Evolutionary conservation across 2,113 vertebrate species (phyloP).

Genomic region (Collichthys lucidus): DNA sequence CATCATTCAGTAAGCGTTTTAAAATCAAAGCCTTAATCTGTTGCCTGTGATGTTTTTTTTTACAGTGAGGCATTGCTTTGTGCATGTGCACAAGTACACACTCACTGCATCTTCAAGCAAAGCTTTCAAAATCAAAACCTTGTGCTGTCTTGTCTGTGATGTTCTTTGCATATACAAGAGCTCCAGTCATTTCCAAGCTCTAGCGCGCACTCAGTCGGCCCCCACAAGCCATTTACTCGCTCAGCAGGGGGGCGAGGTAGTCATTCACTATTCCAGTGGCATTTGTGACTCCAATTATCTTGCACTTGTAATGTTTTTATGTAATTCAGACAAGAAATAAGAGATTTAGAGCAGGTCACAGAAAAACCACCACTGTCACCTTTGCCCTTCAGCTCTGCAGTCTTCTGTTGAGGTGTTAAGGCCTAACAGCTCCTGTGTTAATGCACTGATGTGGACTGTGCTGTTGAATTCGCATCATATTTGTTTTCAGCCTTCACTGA

Average conservation of each 20-base stretch:
- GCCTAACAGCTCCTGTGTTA: neutral
- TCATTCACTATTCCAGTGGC: constrained; percentile 43
- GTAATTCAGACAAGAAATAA: constrained; percentile 44
- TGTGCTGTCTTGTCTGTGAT: constrained; percentile 36
- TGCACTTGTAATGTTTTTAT: constrained; percentile 34
- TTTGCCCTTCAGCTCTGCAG: constrained; percentile 15
- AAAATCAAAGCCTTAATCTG: constrained; percentile 42
- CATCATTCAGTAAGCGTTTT: constrained; percentile 32
- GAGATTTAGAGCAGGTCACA: constrained; percentile 10
- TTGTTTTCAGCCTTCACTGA: constrained; percentile 2
- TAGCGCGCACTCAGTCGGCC: constrained; percentile 24
- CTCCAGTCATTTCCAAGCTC: constrained; percentile 39
- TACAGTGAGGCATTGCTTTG: constrained; percentile 7
- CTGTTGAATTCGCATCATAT: neutral
- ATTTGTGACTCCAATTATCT: constrained; percentile 60
- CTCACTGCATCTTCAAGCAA: constrained; percentile 23
- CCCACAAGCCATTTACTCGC: constrained; percentile 55
- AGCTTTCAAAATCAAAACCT: constrained; percentile 55
- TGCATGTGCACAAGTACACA: neutral
- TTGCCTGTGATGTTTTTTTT: constrained; percentile 19
- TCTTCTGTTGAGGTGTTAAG: neutral
- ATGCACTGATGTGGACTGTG: constrained; percentile 8
- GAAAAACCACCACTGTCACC: constrained; percentile 19
- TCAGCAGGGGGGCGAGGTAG: constrained; percentile 52
- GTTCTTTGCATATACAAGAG: constrained; percentile 44